Evolutionary conservation across 2,888 invertebrate species (phyloP).

Genomic region (Bembecia ichneumoniformis): DNA sequence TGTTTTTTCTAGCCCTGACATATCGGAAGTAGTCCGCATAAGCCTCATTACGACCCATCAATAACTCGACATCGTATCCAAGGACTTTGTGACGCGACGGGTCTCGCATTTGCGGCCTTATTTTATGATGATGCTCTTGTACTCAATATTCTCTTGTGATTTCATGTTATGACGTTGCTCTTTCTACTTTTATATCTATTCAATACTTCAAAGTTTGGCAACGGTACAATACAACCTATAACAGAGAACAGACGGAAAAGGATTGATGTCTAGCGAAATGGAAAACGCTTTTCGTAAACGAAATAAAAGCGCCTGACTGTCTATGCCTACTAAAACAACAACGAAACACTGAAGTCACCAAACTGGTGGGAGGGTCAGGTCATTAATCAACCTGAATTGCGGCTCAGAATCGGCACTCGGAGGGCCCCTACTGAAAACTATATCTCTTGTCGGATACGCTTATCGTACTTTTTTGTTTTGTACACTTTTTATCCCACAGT

Average conservation of each 20-base stretch:
- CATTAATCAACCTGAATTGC: slow-evolving; percentile 21
- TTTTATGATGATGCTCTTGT: slow-evolving; percentile 25
- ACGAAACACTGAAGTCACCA: slow-evolving; percentile 13
- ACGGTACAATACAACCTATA: too few species aligned
- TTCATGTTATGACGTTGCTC: slow-evolving; percentile 5
- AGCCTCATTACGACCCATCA: slow-evolving; percentile 33
- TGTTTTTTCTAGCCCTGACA: background rate
- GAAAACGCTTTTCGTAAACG: background rate
- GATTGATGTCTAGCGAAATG: background rate
- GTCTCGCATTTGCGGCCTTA: slow-evolving; percentile 27
- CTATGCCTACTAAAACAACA: slow-evolving; percentile 5
- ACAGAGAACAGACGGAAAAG: background rate
- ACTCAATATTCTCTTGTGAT: slow-evolving; percentile 11
- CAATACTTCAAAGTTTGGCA: background rate
- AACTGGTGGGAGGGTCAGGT: slow-evolving; percentile 15
- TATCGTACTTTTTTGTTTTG: background rate
- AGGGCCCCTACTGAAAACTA: slow-evolving; percentile 10
- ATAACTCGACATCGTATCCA: slow-evolving; percentile 24
- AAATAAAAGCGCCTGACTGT: background rate
- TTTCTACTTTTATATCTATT: slow-evolving; percentile 11
- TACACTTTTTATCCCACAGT: too few species aligned
- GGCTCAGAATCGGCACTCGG: slow-evolving; percentile 13
- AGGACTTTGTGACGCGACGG: slow-evolving; percentile 16
- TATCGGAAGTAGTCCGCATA: slow-evolving; percentile 4
- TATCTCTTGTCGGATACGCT: background rate